Evolutionary conservation across 2,797 vertebrate genomes (phyloP).

Genomic region (Numenius phaeopus): DNA sequence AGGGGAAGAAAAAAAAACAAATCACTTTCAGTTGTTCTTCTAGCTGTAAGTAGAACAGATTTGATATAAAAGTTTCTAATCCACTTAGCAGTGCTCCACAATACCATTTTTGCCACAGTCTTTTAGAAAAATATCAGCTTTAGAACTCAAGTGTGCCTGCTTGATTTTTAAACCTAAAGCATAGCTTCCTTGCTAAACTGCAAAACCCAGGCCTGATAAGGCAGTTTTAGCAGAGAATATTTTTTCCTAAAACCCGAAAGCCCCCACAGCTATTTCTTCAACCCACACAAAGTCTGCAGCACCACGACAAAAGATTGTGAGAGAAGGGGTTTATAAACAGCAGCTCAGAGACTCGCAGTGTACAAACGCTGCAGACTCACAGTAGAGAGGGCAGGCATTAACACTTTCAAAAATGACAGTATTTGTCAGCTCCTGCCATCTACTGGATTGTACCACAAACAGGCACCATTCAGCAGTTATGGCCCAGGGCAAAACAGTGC

Average conservation of each 20-base stretch:
- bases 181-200: neutral
- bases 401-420: neutral
- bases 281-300: neutral
- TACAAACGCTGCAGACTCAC: neutral
- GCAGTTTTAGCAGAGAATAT: neutral
- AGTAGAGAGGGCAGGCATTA: neutral
- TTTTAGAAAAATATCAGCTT: neutral
- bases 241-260: neutral
- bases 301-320: fast-evolving
- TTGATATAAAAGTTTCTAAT: neutral
- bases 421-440: conserved; percentile 62
- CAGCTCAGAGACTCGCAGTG: neutral
- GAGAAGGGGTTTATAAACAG: neutral
- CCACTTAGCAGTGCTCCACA: neutral
- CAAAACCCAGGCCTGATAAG: neutral
- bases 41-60: neutral
- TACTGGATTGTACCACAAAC: neutral
- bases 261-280: neutral
- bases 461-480: neutral
- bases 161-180: neutral
- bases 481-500: neutral
- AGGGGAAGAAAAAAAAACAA: neutral
- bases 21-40: neutral
- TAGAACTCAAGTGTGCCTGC: neutral
- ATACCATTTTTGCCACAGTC: fast-evolving